phyloP scores from a whole-genome alignment of 2,888 invertebrate genomes.

The Arctia plantaginis region DNA sequence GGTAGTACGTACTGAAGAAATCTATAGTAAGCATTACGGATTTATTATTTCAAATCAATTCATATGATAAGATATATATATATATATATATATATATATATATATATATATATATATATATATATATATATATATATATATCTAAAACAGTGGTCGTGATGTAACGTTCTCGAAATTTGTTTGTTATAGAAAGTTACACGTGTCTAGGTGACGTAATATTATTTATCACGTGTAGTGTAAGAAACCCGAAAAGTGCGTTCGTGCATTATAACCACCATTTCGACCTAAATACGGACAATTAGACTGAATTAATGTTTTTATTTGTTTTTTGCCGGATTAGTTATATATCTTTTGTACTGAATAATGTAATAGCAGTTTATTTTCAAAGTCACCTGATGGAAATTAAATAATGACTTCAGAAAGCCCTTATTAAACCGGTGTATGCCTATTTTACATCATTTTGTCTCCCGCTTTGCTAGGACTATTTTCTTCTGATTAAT shows the following conservation, averaged over 20 bases:
- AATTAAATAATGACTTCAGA: too few species aligned
- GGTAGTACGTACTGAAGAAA: not conserved
- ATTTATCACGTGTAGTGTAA: slow-evolving; percentile 18
- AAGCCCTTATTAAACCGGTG: too few species aligned
- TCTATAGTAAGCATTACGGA: not conserved
- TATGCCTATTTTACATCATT: too few species aligned
- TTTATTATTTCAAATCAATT: not conserved
- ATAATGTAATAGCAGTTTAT: not conserved
- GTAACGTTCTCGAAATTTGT: not conserved
- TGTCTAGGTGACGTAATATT: not conserved
- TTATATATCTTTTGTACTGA: too few species aligned
- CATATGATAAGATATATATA: not conserved
- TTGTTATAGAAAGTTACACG: slow-evolving; percentile 2
- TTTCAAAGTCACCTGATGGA: not conserved
- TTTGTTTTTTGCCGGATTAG: not conserved
- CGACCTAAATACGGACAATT: slow-evolving; percentile 36
- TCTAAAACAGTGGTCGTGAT: not conserved
- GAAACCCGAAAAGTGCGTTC: slow-evolving; percentile 30
- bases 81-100: not conserved
- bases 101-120: slow-evolving; percentile 1
- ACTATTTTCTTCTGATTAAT: too few species aligned
- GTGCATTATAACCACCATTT: slow-evolving; percentile 25
- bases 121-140: not conserved
- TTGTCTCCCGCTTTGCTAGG: too few species aligned
- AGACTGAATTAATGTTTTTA: not conserved